Base-by-base conservation (phyloP, 53 echinoderm and acorn worm genomes). In the Crossaster papposus region DNA sequence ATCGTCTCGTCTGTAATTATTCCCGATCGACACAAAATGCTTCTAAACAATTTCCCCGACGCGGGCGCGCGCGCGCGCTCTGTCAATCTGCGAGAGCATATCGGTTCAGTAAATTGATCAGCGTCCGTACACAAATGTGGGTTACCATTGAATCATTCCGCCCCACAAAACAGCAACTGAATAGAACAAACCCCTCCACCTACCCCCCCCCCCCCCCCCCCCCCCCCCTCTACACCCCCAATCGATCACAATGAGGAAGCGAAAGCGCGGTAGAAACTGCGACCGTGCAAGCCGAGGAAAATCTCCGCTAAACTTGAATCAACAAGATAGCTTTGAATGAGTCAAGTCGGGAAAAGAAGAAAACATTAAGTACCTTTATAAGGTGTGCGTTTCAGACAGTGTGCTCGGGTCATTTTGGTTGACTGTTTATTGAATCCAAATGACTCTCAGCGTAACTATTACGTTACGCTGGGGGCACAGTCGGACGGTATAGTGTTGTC, bases 371-470 rank as follows among this genome's bases (percentile, higher is more conserved):
- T 62, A 44, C 9, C 44, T 38, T 7, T 44, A 1, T n/a, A 9
- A 44, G 44, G 44, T 44, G 44, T 44, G 44, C 44, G 44, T 44
- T 44, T 44, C 44, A 44, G 44, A 44, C 44, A 44, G 44, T 44
- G 6, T 44, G 44, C 44, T 44, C 9, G 68, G 68, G 24, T 68
- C 68, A 58, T 2, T n/a, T 58, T 58, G 68, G 44, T 13, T 14
- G 81, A 58, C 73, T 72, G 73, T 36, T 70, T 91, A 85, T 91
- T 91, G 85, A 85, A 85, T 91, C 70, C 85, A 84, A 50, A 85
- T 30, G 91, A 85, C 63, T 91, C 91, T 22, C 23, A 30, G 33
- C 54, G 68, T 68, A 85, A 83, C 83, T 90, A 90, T 90, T 90
- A 79, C 78, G 85, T 91, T 85, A 79, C 91, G 85, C 79, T 10